Evolutionary conservation across 2,113 vertebrate species (phyloP).

Genomic region (Crotalus viridis): DNA sequence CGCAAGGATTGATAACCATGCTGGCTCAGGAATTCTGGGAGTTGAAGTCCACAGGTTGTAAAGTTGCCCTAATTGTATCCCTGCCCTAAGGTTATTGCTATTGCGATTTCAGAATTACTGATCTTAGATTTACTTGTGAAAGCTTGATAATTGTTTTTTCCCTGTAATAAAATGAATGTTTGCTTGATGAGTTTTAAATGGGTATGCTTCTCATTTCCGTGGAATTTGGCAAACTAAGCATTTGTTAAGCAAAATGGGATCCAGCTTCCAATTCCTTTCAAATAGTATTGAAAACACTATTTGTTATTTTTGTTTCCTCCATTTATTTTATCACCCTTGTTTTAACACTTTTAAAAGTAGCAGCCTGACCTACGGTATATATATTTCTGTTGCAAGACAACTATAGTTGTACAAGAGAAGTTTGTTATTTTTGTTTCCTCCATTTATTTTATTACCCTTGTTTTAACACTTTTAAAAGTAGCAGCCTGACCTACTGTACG

Average conservation of each 20-base stretch:
- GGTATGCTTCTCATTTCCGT: constrained; percentile 60
- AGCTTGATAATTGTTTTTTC: constrained; percentile 68
- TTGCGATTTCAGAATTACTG: constrained; percentile 65
- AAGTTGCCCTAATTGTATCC: background rate
- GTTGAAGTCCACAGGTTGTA: background rate
- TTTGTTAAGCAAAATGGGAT: constrained; percentile 61
- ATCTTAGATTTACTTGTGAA: constrained; percentile 72
- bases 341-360: constrained; percentile 1
- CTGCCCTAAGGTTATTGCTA: constrained; percentile 66
- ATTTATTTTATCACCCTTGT: constrained; percentile 41
- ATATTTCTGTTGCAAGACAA: constrained; percentile 35
- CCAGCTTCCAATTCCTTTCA: constrained; percentile 48
- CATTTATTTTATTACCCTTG: constrained; percentile 41
- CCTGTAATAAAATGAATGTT: constrained; percentile 66
- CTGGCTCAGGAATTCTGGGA: background rate
- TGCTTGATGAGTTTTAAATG: constrained; percentile 70
- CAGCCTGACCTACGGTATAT: background rate
- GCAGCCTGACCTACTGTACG: background rate
- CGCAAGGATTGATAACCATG: background rate
- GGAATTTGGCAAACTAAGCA: constrained; percentile 61
- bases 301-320: constrained; percentile 44
- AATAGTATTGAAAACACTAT: constrained; percentile 51
- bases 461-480: constrained; percentile 3
- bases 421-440: constrained; percentile 44
- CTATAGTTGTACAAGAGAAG: background rate